A percentile compares a stretch with the other conserved stretches of the same genome.
Conservation (phyloP, 1,140 invertebrate genomes). For the Acyrthosiphon pisum region DNA sequence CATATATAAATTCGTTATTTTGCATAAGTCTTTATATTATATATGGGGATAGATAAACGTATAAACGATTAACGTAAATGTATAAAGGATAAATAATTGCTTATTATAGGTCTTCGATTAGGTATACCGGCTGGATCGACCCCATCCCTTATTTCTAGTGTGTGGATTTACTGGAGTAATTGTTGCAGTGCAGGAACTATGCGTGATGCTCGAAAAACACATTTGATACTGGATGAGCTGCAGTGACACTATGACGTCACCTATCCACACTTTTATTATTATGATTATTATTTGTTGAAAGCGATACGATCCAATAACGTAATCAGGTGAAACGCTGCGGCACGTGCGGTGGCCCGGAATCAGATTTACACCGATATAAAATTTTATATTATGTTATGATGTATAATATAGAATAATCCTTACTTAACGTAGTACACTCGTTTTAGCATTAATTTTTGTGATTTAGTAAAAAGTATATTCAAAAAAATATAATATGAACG, state of each 20-base stretch:
- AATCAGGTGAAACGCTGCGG: background rate
- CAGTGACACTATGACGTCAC: background rate
- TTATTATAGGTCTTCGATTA: slow-evolving; percentile 14
- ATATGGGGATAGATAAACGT: background rate
- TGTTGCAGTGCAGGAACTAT: background rate
- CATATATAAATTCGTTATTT: background rate
- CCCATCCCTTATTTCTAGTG: background rate
- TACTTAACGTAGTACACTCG: background rate
- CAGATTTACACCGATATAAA: background rate
- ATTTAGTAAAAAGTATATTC: background rate
- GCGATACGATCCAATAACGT: slow-evolving; percentile 21
- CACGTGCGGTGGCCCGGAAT: background rate
- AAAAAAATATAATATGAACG: background rate
- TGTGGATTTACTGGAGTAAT: background rate
- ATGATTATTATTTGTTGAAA: slow-evolving; percentile 30
- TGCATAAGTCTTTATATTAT: background rate
- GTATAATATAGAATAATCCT: background rate
- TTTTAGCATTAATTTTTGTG: background rate
- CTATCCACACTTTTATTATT: background rate
- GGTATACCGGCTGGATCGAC: background rate
- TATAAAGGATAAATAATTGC: background rate
- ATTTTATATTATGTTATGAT: slow-evolving; percentile 10
- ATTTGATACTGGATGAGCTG: background rate
- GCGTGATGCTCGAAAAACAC: background rate
- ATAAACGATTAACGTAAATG: background rate